Evolutionary conservation across 2,888 invertebrate species (phyloP).

Genomic region (Aspidiotus rigidus): DNA sequence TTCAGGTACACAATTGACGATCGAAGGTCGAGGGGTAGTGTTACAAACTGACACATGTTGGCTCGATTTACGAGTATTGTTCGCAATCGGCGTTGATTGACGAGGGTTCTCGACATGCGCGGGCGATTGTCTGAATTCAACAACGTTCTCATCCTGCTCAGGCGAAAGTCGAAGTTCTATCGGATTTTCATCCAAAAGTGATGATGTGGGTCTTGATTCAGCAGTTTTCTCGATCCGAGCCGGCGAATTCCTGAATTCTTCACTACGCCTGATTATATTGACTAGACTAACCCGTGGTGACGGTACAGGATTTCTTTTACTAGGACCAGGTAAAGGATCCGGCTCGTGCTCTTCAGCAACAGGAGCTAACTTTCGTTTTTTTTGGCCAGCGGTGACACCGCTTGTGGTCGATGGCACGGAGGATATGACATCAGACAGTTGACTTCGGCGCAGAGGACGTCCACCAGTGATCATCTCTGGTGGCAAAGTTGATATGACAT

Average conservation of each 20-base stretch:
- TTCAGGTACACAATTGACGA: constrained; percentile 15
- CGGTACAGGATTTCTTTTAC: neutral
- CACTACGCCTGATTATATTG: constrained; percentile 3
- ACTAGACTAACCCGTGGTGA: constrained; percentile 3
- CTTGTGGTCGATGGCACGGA: constrained; percentile 9
- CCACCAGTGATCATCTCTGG: constrained; percentile 28
- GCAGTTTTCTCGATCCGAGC: neutral
- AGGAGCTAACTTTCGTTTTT: constrained; percentile 10
- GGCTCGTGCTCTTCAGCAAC: neutral
- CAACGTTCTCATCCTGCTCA: neutral
- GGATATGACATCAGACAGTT: constrained; percentile 24
- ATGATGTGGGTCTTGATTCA: neutral
- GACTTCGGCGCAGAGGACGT: constrained; percentile 22
- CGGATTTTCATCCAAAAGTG: neutral
- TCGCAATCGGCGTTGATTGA: too few species aligned
- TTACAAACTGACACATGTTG: neutral
- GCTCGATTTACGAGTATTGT: too few species aligned
- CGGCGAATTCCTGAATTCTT: neutral
- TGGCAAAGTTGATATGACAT: constrained; percentile 65
- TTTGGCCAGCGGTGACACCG: neutral
- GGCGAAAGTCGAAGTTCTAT: neutral
- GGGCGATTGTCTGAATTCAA: neutral
- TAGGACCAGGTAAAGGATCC: neutral
- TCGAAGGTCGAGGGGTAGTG: neutral
- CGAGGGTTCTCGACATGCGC: too few species aligned